phyloP scores from a whole-genome alignment of 2,797 vertebrate genomes.

The Ceryle rudis region DNA sequence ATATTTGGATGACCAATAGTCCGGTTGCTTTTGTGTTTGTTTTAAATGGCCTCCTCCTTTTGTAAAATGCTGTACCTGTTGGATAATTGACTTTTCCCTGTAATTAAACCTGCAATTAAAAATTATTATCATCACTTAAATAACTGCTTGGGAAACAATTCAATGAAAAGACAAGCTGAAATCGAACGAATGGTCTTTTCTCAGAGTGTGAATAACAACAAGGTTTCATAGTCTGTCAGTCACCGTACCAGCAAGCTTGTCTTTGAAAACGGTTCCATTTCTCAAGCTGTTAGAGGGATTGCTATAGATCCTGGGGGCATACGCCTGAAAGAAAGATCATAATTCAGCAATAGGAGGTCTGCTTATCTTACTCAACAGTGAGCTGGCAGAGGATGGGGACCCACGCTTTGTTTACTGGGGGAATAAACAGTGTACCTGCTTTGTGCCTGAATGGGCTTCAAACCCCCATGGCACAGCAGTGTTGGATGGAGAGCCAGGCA shows the following conservation, averaged over 20 bases:
- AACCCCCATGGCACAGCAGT: background rate
- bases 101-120: slow-evolving; percentile 59
- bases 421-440: slow-evolving; percentile 60
- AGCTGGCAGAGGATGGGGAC: slow-evolving; percentile 63
- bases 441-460: slow-evolving; percentile 29
- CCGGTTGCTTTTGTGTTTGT: background rate
- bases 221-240: slow-evolving; percentile 71
- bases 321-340: slow-evolving; percentile 77
- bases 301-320: slow-evolving; percentile 74
- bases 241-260: slow-evolving; percentile 58
- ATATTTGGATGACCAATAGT: too few relatives aligned
- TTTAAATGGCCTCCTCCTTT: background rate
- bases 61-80: background rate
- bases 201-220: slow-evolving; percentile 59
- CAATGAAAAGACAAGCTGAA: slow-evolving; percentile 59
- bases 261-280: slow-evolving; percentile 77
- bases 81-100: slow-evolving; percentile 46
- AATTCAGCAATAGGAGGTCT: slow-evolving; percentile 78
- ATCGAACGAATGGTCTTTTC: slow-evolving; percentile 52
- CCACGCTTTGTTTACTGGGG: slow-evolving; percentile 56
- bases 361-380: slow-evolving; percentile 72
- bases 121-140: slow-evolving; percentile 44
- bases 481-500: background rate
- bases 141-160: slow-evolving; percentile 52
- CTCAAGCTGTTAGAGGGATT: slow-evolving; percentile 75